Percentiles rank a stretch among this genome's conserved stretches.
Conservation (phyloP, 2,797 vertebrate species). For the Masticophis lateralis region DNA sequence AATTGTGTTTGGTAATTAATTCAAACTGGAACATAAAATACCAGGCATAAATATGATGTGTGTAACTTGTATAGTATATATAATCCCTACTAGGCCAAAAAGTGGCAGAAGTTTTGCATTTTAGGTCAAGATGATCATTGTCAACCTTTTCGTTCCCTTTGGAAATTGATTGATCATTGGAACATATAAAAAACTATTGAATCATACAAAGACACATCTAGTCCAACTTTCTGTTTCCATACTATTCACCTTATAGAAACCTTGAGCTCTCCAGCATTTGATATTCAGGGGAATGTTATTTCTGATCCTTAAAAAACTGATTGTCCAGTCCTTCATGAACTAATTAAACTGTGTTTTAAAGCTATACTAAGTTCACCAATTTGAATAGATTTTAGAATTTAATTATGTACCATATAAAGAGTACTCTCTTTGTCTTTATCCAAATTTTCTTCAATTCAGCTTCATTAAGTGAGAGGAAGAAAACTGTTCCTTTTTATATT, state of each 20-base stretch:
- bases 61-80: not conserved
- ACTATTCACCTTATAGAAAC: not conserved
- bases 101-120: not conserved
- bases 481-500: not conserved
- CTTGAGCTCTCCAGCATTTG: not conserved
- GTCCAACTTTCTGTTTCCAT: not conserved
- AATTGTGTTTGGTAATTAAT: not conserved
- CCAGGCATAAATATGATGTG: not conserved
- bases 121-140: not conserved
- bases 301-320: not conserved
- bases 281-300: not conserved
- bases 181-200: not conserved
- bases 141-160: not conserved
- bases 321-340: not conserved
- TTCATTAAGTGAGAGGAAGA: not conserved
- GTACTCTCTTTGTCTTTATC: not conserved
- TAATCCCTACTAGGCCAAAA: not conserved
- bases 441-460: not conserved
- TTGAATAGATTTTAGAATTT: not conserved
- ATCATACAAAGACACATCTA: not conserved
- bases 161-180: not conserved
- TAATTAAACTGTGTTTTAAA: not conserved
- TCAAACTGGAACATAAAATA: not conserved
- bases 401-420: not conserved
- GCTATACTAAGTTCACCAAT: not conserved